These are phyloP conservation scores for Cygnus buccinator DNA, from an alignment of 2,113 vertebrate species.

Conservation along the genomic window DNA sequence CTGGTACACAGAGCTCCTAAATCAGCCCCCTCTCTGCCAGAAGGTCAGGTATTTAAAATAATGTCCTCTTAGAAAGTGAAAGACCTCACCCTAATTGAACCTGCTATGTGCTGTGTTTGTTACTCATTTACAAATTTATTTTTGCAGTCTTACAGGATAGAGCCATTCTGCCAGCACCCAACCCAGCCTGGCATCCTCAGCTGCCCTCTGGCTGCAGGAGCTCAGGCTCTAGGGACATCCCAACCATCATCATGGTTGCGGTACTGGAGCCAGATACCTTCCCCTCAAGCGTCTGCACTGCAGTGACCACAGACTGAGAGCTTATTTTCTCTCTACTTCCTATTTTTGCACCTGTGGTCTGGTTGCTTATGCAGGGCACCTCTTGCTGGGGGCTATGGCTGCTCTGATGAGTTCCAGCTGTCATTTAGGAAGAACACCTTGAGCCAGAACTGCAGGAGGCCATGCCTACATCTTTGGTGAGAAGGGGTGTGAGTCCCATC, in stretches of 20 bases:
- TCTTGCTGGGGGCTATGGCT: neutral
- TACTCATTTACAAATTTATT: neutral
- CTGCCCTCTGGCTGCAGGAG: neutral
- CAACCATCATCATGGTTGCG: accelerated
- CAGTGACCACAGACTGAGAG: neutral
- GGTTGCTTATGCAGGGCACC: neutral
- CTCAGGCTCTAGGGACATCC: neutral
- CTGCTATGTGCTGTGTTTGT: neutral
- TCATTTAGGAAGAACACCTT: neutral
- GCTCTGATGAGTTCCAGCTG: neutral
- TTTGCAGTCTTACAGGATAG: neutral
- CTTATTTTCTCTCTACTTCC: neutral
- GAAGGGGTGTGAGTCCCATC: neutral
- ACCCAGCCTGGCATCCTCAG: neutral
- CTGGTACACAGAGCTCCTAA: neutral
- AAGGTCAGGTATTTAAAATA: neutral
- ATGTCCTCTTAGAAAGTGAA: neutral
- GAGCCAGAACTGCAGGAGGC: neutral
- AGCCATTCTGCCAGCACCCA: neutral
- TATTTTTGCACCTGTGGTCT: neutral
- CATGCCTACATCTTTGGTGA: neutral
- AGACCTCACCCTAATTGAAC: neutral
- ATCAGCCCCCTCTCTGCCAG: too few species aligned
- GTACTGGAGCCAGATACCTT: neutral
- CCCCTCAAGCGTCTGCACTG: neutral